Conservation (phyloP, 2,888 invertebrate genomes). For the Hirtodrosophila histrioides region DNA sequence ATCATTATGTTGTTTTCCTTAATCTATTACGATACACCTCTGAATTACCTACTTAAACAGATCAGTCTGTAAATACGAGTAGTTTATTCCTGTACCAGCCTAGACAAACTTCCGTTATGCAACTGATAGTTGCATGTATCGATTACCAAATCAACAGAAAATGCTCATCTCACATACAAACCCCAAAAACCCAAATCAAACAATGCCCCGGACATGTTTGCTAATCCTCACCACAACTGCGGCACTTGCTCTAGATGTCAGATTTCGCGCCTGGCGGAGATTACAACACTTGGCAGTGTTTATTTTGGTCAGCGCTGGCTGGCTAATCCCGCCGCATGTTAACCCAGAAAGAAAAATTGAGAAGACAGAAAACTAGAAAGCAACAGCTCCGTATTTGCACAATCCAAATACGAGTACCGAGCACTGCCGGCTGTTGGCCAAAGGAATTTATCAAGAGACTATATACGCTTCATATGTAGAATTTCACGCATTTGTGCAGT, state of each 20-base stretch:
- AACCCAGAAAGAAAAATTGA: slow-evolving; percentile 57
- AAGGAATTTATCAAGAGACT: slow-evolving; percentile 29
- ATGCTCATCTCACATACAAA: slow-evolving; percentile 4
- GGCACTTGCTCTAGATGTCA: slow-evolving; percentile 57
- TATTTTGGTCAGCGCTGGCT: slow-evolving; percentile 66
- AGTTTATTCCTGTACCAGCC: slow-evolving; percentile 5
- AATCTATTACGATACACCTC: background rate
- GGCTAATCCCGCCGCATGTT: slow-evolving; percentile 63
- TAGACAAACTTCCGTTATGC: slow-evolving; percentile 59
- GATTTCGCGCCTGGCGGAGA: slow-evolving; percentile 62
- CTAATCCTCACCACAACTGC: slow-evolving; percentile 39
- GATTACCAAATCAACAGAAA: slow-evolving; percentile 67
- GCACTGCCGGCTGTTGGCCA: slow-evolving; percentile 1
- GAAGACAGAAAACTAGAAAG: slow-evolving; percentile 36
- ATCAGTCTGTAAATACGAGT: background rate
- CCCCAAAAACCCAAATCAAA: slow-evolving; percentile 28
- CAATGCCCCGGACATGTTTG: slow-evolving; percentile 46
- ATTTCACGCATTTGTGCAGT: slow-evolving; percentile 76
- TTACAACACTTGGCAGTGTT: slow-evolving; percentile 66
- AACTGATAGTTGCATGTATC: slow-evolving; percentile 42
- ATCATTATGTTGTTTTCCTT: background rate
- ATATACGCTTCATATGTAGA: slow-evolving; percentile 45
- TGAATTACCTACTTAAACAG: background rate
- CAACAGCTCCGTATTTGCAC: slow-evolving; percentile 50
- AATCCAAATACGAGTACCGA: slow-evolving; percentile 35